phyloP scores from a whole-genome alignment of 2,888 invertebrate species.

The Agonopterix arenella region DNA sequence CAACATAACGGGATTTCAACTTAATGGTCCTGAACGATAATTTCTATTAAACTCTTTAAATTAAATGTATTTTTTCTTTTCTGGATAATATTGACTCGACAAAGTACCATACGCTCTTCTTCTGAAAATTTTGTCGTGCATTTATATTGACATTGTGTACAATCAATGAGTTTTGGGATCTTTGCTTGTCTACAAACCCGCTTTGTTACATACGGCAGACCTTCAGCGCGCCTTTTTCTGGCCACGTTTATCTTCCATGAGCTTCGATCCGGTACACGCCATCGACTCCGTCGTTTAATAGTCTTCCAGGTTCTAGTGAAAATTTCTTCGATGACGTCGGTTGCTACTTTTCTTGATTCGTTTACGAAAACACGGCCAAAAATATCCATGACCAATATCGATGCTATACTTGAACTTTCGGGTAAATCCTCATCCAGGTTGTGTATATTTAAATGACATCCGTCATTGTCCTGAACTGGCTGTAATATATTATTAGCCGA shows the following conservation, averaged over 20 bases:
- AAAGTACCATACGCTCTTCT: background rate
- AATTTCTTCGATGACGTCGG: background rate
- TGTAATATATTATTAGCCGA: background rate
- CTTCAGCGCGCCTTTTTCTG: slow-evolving; percentile 3
- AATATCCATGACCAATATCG: too few species aligned
- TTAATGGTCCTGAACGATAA: too few species aligned
- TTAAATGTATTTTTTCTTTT: too few species aligned
- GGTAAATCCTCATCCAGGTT: background rate
- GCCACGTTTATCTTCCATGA: slow-evolving; percentile 4
- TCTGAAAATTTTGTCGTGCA: background rate
- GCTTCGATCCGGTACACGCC: background rate
- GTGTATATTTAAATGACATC: background rate
- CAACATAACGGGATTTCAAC: too few species aligned
- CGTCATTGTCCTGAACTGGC: background rate
- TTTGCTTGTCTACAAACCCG: slow-evolving; percentile 1
- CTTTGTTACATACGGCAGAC: slow-evolving; percentile 1
- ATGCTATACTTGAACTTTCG: too few species aligned
- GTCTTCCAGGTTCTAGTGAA: background rate
- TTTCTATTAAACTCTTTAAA: too few species aligned
- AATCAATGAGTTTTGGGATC: slow-evolving; percentile 1
- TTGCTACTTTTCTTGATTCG: background rate
- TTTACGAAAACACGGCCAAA: too few species aligned
- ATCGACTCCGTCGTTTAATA: slow-evolving; percentile 1
- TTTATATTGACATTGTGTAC: slow-evolving; percentile 1
- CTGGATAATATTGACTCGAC: too few species aligned